Conservation (phyloP, 2,113 vertebrate genomes). For the Prunella fulvescens region DNA sequence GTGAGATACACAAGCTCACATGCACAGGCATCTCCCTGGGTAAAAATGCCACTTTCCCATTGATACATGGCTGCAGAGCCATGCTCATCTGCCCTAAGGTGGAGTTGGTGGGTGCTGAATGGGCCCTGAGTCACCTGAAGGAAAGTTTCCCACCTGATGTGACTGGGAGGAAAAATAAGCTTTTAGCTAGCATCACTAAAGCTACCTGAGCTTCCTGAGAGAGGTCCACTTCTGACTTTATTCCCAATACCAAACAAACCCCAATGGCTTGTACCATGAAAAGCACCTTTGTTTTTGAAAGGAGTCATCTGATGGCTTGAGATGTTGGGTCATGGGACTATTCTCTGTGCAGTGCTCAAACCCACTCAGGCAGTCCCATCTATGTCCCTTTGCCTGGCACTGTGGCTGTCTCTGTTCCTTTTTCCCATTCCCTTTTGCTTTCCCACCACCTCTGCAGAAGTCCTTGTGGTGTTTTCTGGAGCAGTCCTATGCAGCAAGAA, state of each 20-base stretch:
- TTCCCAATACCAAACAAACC: background rate
- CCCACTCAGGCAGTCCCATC: background rate
- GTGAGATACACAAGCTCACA: background rate
- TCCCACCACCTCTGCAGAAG: background rate
- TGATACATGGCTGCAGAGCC: background rate
- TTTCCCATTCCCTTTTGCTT: background rate
- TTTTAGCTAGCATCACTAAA: background rate
- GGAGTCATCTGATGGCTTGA: background rate
- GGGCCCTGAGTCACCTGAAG: background rate
- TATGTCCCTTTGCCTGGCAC: fast-evolving
- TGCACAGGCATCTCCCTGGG: background rate
- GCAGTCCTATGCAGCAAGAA: background rate
- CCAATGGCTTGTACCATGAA: background rate
- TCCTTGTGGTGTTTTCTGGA: background rate
- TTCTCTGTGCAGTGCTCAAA: background rate
- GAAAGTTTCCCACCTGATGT: background rate
- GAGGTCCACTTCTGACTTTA: background rate
- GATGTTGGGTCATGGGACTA: background rate
- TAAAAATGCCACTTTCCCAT: background rate
- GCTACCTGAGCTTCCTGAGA: background rate
- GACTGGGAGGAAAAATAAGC: background rate
- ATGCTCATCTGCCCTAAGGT: background rate
- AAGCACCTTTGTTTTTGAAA: background rate
- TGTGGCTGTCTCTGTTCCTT: background rate
- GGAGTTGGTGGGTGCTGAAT: background rate